Evolutionary conservation across 2,888 invertebrate genomes (phyloP), one percentile per base, ranked within the genome.

Genomic region (Thalpophila matura): DNA sequence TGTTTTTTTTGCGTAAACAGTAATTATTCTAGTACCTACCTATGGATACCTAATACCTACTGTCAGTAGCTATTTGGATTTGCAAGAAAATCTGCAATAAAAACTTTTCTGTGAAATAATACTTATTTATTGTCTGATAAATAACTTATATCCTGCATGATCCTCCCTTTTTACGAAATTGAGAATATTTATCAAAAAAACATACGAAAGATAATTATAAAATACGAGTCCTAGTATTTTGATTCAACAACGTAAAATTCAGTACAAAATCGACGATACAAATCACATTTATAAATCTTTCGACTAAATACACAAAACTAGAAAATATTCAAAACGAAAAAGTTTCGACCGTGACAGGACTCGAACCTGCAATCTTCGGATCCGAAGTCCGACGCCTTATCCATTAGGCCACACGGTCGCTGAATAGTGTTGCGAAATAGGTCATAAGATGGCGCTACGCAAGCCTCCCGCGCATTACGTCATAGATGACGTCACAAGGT

Each of bases 361-460:
- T 96, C 96, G 96, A 96, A 96, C 96, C 96, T 96, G 96, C 96
- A 96, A 96, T 96, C 96, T 96, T 96, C 96, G 96, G 96, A 96
- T 96, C 95, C 96, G 96, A 96, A 96, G 96, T 96, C 96, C 96
- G 96, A 96, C 96, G 96, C 96, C 96, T 96, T 96, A 96, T 96
- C 96, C 96, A 96, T 96, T 96, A 96, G 96, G 96, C 96, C 96
- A 96, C 96, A 96, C 95, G 95, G 95, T 95, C 95, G 22, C 12
- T 86, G 47, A 4, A 0, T 0, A 0, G 0, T 0, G 0, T 0
- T 2, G 58, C 72, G 82, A 91, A 91, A 91, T 91, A 91, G 86
- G 83, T 74, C 81, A 83, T 58, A 0, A 9, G 2, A 22, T 84
- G 50, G 64, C 75, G 40, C 80, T 59, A 57, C 37, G 14, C 78